phyloP scores from a whole-genome alignment of 2,888 invertebrate species.

The Drosophila subsilvestris region DNA sequence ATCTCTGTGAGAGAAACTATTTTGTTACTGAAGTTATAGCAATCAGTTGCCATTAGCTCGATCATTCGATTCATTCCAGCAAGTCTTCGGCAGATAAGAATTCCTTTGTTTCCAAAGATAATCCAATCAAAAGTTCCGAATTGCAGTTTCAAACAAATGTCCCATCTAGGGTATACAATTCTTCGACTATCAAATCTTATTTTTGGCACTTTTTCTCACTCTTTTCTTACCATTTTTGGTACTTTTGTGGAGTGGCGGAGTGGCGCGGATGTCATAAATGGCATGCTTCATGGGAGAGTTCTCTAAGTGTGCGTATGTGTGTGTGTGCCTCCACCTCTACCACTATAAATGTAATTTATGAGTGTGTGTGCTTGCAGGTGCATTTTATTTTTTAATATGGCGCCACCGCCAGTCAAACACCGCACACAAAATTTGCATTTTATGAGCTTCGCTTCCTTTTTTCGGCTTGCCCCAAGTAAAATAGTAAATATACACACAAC shows the following conservation, averaged over 20 bases:
- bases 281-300: conserved; percentile 63
- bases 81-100: no score
- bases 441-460: conserved; percentile 45
- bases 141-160: no score
- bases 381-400: conserved; percentile 73
- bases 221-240: neutral
- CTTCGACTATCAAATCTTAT: neutral
- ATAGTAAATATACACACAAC: conserved; percentile 36
- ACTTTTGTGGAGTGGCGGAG: neutral
- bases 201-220: conserved; percentile 16
- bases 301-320: conserved; percentile 34
- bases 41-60: no score
- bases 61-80: no score
- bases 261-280: conserved; percentile 78
- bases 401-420: conserved; percentile 46
- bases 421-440: conserved; percentile 70
- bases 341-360: conserved; percentile 76
- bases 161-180: neutral
- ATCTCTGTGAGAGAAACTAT: no score
- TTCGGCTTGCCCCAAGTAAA: conserved; percentile 24
- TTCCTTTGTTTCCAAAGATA: no score
- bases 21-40: no score
- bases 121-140: no score
- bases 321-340: conserved; percentile 25
- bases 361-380: conserved; percentile 69